phyloP scores from a whole-genome alignment of 1,140 invertebrate genomes.

The Hyphantria cunea region DNA sequence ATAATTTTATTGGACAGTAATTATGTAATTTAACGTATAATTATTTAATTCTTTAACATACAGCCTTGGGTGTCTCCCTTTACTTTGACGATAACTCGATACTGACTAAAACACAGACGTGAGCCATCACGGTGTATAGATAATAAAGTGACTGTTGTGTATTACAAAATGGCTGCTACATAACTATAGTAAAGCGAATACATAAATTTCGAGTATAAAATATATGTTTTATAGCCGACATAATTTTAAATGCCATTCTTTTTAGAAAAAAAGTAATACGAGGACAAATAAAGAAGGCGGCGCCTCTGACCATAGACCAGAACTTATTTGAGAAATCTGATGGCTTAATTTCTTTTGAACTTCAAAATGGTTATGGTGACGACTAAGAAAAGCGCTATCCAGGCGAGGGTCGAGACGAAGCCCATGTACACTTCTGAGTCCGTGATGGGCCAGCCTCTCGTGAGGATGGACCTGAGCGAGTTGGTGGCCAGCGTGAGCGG shows the following conservation, averaged over 20 bases:
- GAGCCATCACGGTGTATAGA: constrained; percentile 7
- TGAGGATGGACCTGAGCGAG: constrained; percentile 93
- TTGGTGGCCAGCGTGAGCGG: constrained; percentile 96
- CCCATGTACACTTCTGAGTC: constrained; percentile 94
- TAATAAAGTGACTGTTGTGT: not conserved
- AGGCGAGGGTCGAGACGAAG: constrained; percentile 92
- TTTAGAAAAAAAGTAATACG: too few relatives aligned
- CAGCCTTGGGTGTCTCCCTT: constrained; percentile 12
- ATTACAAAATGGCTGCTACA: too few relatives aligned
- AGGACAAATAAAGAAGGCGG: too few relatives aligned
- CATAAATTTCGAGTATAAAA: too few relatives aligned
- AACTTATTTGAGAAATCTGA: constrained; percentile 9
- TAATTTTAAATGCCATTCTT: too few relatives aligned
- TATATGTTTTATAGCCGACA: too few relatives aligned
- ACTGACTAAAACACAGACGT: constrained; percentile 14
- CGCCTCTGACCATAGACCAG: not conserved
- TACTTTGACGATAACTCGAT: constrained; percentile 12
- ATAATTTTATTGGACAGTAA: too few relatives aligned
- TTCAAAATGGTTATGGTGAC: constrained; percentile 91
- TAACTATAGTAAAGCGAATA: too few relatives aligned
- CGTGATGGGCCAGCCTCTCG: constrained; percentile 92
- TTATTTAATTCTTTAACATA: constrained; percentile 5
- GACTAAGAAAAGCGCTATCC: constrained; percentile 93
- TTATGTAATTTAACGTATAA: not conserved
- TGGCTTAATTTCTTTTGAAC: constrained; percentile 84